phyloP scores from a whole-genome alignment of 2,113 vertebrate species.

The Leucopsar rothschildi region DNA sequence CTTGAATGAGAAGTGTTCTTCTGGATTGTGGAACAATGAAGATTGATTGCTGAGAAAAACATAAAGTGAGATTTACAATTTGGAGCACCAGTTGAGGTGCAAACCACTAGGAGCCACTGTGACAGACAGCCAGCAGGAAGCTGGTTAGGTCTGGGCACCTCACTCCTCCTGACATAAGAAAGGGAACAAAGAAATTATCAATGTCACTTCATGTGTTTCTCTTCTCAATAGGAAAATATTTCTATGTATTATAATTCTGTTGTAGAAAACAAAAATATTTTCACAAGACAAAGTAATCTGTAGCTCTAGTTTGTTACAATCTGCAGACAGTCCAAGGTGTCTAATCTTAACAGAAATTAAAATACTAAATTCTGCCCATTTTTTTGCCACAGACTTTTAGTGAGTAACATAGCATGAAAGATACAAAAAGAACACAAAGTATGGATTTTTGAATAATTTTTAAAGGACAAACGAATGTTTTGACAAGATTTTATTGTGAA shows the following conservation, averaged over 20 bases:
- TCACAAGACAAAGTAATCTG: background rate
- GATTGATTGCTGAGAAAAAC: background rate
- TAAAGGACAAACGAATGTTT: constrained; percentile 53
- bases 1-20: background rate
- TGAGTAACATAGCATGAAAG: accelerated
- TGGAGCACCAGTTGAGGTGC: background rate
- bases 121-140: background rate
- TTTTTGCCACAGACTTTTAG: background rate
- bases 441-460: background rate
- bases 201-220: background rate
- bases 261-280: background rate
- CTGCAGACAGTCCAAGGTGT: background rate
- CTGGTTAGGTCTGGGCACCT: background rate
- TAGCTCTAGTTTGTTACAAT: background rate
- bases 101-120: background rate
- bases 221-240: background rate
- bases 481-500: constrained; percentile 92
- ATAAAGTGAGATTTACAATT: background rate
- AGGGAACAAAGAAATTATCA: background rate
- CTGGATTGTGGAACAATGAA: background rate
- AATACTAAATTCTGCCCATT: background rate
- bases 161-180: background rate
- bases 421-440: background rate
- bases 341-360: background rate
- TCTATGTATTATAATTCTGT: background rate